phyloP scores from a whole-genome alignment of 2,797 vertebrate species.

The Manis crassicaudata region DNA sequence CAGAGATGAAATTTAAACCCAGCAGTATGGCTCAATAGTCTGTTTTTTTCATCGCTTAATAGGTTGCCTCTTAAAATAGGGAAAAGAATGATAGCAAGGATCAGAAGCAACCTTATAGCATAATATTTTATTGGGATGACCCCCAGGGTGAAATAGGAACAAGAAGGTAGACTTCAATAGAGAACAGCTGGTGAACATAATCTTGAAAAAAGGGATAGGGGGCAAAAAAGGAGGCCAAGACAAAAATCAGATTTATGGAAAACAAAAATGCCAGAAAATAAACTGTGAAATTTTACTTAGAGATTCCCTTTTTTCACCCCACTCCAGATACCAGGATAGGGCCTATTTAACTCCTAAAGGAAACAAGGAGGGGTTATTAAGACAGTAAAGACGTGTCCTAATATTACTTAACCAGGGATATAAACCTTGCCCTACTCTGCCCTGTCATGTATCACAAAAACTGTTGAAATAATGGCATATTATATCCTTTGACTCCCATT shows the following conservation, averaged over 20 bases:
- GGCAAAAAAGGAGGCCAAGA: background rate
- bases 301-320: background rate
- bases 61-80: background rate
- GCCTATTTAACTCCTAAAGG: background rate
- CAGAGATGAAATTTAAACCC: background rate
- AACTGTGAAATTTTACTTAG: background rate
- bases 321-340: background rate
- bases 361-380: background rate
- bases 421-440: background rate
- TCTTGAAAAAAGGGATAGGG: background rate
- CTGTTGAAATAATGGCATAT: background rate
- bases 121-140: background rate
- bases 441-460: background rate
- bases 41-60: background rate
- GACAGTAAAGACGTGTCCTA: background rate
- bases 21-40: background rate
- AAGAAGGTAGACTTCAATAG: background rate
- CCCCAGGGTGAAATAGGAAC: background rate
- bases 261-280: background rate
- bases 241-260: background rate
- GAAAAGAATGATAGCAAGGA: background rate
- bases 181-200: background rate
- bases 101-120: background rate
- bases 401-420: background rate
- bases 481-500: background rate